Base-by-base conservation (phyloP, 2,888 invertebrate species). In the Athrips mouffetella region DNA sequence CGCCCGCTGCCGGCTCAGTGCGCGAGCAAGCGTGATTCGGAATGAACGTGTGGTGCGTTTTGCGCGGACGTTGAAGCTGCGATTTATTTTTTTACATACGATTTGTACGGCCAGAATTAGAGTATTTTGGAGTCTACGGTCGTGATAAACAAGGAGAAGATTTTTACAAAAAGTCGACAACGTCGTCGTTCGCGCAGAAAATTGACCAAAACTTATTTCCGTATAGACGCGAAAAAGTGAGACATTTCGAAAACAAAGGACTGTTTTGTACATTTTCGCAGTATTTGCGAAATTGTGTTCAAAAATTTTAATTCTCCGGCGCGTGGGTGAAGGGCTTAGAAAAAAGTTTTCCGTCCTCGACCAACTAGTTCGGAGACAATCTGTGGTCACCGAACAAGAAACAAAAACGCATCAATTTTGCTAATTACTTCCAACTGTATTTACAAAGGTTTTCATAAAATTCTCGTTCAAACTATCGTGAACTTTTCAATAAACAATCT, bases 191-290 rank as follows among this genome's bases (percentile, higher is more conserved):
- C 83, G 87, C 85, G 85, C 77, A 81, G 73, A 82, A 82, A 84
- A 80, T 85, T 80, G 84, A 79, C 83, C 83, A 77, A 72, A 65
- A 65, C 69, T 84, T 70, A 76, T 81, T 86, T 88, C 88, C 87
- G 86, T 89, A 84, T 87, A 89, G 86, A 87, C 88, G 88, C 83
- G 73, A 80, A 78, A 76, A 73, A 70, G 79, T 76, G 80, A 76
- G 74, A 84, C 73, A 73, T 76, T 84, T 83, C 84, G 84, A 86
- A n/a, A 85, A 85, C 80, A 88, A 84, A 85, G 80, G 81, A 89
- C 87, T 80, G 85, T 89, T 88, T 89, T 88, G 88, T 86, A 87
- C 88, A 84, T 86, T 88, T 88, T 88, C 88, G 88, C 86, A 77
- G 69, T 67, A 64, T 67, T 72, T 83, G 88, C 88, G 88, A 88